A percentile compares a stretch with the other conserved stretches of the same genome.
Evolutionary conservation across 1,140 invertebrate genomes (phyloP).

Genomic region (Harpegnathos saltator): DNA sequence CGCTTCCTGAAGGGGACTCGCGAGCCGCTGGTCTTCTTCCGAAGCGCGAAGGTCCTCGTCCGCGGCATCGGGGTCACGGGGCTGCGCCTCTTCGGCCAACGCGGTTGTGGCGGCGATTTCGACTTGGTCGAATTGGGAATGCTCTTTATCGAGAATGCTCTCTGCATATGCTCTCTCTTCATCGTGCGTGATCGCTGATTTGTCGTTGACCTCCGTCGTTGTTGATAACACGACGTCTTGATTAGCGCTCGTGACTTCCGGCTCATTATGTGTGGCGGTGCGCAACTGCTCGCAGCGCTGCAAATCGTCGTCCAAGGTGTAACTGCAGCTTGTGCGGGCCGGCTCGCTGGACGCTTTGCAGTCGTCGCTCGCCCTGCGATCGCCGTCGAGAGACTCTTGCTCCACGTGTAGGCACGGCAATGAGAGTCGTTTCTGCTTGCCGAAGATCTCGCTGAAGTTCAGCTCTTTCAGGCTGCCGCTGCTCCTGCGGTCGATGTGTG

Average conservation of each 20-base stretch:
- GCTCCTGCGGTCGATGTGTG: conserved; percentile 25
- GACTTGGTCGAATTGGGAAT: conserved; percentile 2
- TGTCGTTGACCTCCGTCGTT: neutral
- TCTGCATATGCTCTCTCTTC: too few relatives aligned
- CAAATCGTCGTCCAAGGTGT: neutral
- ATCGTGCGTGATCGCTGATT: neutral
- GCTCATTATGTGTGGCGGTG: neutral
- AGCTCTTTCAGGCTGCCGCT: neutral
- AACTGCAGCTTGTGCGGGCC: neutral
- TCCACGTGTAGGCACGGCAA: neutral
- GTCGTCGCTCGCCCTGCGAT: neutral
- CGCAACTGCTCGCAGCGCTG: neutral
- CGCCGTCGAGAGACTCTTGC: neutral
- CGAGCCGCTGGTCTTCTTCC: neutral
- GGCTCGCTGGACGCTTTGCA: neutral
- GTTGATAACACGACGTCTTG: neutral
- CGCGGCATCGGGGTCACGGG: neutral
- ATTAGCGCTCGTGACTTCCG: neutral
- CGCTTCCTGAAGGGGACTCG: neutral
- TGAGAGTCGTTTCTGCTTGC: neutral
- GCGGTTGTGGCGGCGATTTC: neutral
- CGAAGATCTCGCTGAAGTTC: conserved; percentile 38
- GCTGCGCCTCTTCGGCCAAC: neutral
- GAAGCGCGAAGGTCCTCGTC: neutral
- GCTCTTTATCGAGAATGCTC: too few relatives aligned